Evolutionary conservation across 2,888 invertebrate species (phyloP).

Genomic region (Oasisia sp.): DNA sequence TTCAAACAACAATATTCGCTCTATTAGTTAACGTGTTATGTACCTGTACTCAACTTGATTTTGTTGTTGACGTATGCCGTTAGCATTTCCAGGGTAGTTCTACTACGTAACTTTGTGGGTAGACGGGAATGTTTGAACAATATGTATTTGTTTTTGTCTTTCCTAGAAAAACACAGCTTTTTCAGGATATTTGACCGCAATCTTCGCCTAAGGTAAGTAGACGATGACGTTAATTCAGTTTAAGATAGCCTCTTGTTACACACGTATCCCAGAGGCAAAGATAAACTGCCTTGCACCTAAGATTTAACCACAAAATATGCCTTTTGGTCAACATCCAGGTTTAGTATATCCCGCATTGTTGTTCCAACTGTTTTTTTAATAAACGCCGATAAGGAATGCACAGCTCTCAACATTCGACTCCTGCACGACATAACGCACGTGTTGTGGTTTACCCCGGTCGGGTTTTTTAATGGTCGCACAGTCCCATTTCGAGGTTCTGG

Average conservation of each 20-base stretch:
- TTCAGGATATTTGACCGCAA: background rate
- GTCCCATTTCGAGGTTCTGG: background rate
- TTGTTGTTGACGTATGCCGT: background rate
- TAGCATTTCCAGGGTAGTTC: background rate
- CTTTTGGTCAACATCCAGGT: background rate
- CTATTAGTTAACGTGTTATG: background rate
- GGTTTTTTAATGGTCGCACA: background rate
- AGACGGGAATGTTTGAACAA: background rate
- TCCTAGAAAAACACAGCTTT: background rate
- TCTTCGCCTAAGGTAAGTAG: too few relatives aligned
- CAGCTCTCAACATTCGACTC: background rate
- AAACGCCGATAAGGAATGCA: conserved; percentile 3
- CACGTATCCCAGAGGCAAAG: background rate
- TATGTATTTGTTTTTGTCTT: background rate
- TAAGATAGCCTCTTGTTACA: background rate
- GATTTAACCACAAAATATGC: background rate
- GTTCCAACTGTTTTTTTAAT: background rate
- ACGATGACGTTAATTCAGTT: background rate
- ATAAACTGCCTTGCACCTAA: background rate
- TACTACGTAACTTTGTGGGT: background rate
- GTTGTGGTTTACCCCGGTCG: too few relatives aligned
- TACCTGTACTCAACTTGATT: background rate
- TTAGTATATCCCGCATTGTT: background rate
- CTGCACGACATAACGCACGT: too few relatives aligned
- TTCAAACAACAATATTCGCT: background rate